Evolutionary conservation across 2,888 invertebrate species (phyloP), one percentile per base, ranked within the genome.

Genomic region (Cosmorhoe ocellata): DNA sequence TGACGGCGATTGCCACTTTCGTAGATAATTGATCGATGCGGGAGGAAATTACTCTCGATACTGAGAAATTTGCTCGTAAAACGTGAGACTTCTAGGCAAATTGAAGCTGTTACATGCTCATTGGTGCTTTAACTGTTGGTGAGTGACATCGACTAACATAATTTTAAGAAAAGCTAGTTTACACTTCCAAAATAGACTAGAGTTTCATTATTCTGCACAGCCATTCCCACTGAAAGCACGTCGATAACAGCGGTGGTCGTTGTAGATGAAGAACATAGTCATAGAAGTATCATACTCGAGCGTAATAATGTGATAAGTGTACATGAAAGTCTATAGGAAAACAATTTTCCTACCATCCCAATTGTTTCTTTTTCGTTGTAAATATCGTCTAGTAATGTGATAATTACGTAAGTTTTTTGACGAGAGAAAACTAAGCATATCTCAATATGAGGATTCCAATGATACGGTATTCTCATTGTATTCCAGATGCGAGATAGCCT

Each of bases 21-120:
- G 45, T 48, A 44, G 47, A 58, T 61, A 59, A 61, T 61, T 56
- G 45, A 56, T 41, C 34, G 11, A 56, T 52, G 56, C 50, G 56
- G 51, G 59, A 59, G 56, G 58, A 44, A 58, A 58, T 62, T 58
- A 34, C 51, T 40, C 50, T 58, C 42, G 39, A 49, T 59, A 50
- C 59, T 50, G 28, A 54, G 59, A 59, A 57, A 40, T 56, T 45
- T 12, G 30, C 34, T 22, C 43, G 51, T 53, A 51, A 52, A 51
- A 57, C 51, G 51, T 52, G 46, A 55, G 42, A 8, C 40, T 28
- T 11, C 37, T 34, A 46, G 49, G 54, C 52, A 38, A 54, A 56
- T 58, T 58, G 54, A 52, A 43, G 44, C 52, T 54, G 49, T 47
- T 53, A 36, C 31, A 51, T 42, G 41, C 43, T 40, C 48, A 53